Evolutionary conservation across 2,797 vertebrate species (phyloP).

Genomic region (Toxotes lorentzi): DNA sequence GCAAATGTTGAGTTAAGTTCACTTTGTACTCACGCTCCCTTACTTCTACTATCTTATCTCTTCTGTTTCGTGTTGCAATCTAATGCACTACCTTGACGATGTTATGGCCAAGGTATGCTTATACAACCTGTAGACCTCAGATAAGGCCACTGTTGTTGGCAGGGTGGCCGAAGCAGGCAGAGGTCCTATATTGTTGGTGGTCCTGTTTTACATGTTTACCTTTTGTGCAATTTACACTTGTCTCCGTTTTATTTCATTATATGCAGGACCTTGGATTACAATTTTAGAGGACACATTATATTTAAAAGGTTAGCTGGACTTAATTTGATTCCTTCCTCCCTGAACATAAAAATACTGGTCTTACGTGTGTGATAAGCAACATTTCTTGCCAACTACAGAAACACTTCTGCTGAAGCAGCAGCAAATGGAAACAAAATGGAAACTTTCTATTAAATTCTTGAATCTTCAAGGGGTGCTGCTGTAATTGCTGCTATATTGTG

Average conservation of each 20-base stretch:
- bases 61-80: conserved; percentile 77
- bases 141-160: conserved; percentile 71
- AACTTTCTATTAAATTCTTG: conserved; percentile 37
- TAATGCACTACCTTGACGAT: conserved; percentile 56
- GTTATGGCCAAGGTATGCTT: conserved; percentile 79
- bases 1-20: conserved; percentile 33
- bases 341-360: conserved; percentile 18
- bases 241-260: neutral
- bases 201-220: conserved; percentile 6
- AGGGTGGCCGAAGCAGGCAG: conserved; percentile 20
- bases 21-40: conserved; percentile 39
- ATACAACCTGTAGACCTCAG: conserved; percentile 70
- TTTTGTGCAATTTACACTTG: neutral
- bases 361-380: conserved; percentile 13
- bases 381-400: conserved; percentile 3
- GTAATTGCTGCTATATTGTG: conserved; percentile 11
- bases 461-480: conserved; percentile 19
- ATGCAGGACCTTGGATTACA: neutral
- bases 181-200: neutral
- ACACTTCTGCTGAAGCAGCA: conserved; percentile 28
- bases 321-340: neutral
- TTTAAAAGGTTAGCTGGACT: neutral
- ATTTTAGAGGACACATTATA: neutral
- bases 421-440: conserved; percentile 44
- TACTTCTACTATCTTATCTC: conserved; percentile 81